Percentiles rank a stretch among this genome's conserved stretches.
Evolutionary conservation across 1,140 invertebrate species (phyloP).

Genomic region (Drosophila melanica): DNA sequence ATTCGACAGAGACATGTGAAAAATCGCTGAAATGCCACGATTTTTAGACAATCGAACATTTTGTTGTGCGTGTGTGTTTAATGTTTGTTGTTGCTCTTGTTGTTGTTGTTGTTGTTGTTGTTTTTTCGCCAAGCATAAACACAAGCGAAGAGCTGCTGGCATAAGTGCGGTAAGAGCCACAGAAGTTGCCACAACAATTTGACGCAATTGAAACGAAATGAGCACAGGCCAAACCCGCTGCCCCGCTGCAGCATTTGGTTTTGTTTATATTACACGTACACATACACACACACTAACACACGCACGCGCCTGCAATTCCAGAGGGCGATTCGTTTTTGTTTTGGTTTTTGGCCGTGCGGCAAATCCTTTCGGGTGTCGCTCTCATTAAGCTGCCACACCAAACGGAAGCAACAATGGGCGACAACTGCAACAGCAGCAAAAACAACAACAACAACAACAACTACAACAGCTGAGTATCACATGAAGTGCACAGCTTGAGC

Average conservation of each 20-base stretch:
- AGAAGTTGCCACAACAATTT: conserved; percentile 55
- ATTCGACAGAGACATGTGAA: conserved; percentile 51
- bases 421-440: conserved; percentile 44
- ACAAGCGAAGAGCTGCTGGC: conserved; percentile 31
- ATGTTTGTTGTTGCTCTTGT: conserved; percentile 22
- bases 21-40: conserved; percentile 46
- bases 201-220: conserved; percentile 48
- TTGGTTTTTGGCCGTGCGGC: conserved; percentile 50
- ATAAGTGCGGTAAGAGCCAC: conserved; percentile 52
- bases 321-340: conserved; percentile 25
- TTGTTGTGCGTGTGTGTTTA: conserved; percentile 16
- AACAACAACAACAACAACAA: conserved; percentile 8
- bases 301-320: conserved; percentile 7
- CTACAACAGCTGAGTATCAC: conserved; percentile 9
- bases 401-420: conserved; percentile 65
- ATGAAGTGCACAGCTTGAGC: conserved; percentile 26
- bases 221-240: conserved; percentile 27
- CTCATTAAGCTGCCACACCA: conserved; percentile 73
- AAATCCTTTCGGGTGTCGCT: conserved; percentile 68
- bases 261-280: conserved; percentile 43
- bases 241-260: conserved; percentile 36
- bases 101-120: no score
- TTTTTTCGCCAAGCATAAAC: conserved; percentile 63
- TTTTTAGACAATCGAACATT: conserved; percentile 43
- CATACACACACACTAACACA: conserved; percentile 12